Base-by-base conservation (phyloP, 2,797 vertebrate genomes). In the Centropyge bicolor region DNA sequence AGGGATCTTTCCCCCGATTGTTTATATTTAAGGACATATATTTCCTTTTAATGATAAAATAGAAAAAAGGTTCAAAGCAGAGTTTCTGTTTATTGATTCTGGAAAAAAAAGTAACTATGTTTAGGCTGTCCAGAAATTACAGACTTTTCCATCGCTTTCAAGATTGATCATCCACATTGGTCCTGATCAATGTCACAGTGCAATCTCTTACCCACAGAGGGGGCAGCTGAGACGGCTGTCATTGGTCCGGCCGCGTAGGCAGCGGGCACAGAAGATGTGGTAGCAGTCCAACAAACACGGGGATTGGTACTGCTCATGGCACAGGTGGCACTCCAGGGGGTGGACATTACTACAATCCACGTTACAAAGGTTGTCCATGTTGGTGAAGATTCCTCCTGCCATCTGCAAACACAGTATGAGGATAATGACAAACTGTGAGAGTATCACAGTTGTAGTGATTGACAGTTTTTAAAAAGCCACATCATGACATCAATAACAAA, bases 221-320 rank as follows among this genome's bases (percentile, higher is more conserved):
- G 97, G 97, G 91, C 97, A 98, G 45, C 88, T 86, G 88, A 98
- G 96, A 65, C 93, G 95, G 76, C 94, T 93, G 1, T 97, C 96
- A 1, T 82, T 78, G 67, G 95, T 95, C 0, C 95, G 95, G 74
- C 97, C 97, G 3, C 95, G 93, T 72, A 98, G 92, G 85, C 97
- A 99, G 91, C 94, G 96, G 72, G 97, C 95, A 0, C 97, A 98
- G 94, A 97, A 97, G 92, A 96, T 95, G 91, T 99, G 97, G 93
- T 98, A 97, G 85, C 97, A 98, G 88, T 98, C 97, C 76, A 99
- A 89, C 86, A 99, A 94, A 86, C 97, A 98, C 0, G 96, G 97
- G 11, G 95, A 95, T 86, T 96, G 95, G 78, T 97, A 98, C 86
- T 97, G 97, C 74, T 95, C 94, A 0, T 96, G 96, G 91, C 97